Evolutionary conservation across 2,888 invertebrate genomes (phyloP), one percentile per base, ranked within the genome.

Genomic region (Euzophera pinguis): DNA sequence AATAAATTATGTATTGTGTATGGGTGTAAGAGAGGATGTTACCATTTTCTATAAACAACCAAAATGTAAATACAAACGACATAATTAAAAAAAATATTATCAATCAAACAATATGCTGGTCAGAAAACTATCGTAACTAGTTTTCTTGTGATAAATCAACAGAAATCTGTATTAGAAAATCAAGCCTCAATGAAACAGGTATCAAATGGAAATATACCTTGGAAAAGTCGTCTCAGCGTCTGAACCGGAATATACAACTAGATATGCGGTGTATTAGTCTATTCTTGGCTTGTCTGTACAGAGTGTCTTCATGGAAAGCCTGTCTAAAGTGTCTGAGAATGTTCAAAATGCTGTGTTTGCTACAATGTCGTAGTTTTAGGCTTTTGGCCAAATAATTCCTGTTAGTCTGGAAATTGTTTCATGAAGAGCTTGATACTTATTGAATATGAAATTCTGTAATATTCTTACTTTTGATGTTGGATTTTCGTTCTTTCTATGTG

Each of bases 301-400:
- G 22, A 38, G 1, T 32, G 14, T 8, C 45, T 27, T 32, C 45
- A 45, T 34, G 16, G 32, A 45, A 34, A 45, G 45, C 45, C 14
- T 45, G 45, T 45, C 45, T 45, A 45, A 22, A 45, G 45, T 32
- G 45, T 45, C 45, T 45, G 43, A 12, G 45, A 32, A 32, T 45
- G 14, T 39, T 16, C 45, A 45, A 32, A 45, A 16, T 8, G 32
- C 9, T 32, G 45, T 45, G 32, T 32, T 16, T 32, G 32, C 45
- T 13, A 43, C 29, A 32, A 32, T 34, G 45, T 10, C 45, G 13
- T 5, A 14, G 13, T 45, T 1, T 45, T 45, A 45, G 45, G 45
- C 45, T 12, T 2, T 9, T 14, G 16, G 32, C 45, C 45, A 32
- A 45, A 45, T 45, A 45, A n/a, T 16, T 13, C 29, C 29, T 43